Conservation (phyloP, 2,888 invertebrate species). For the Drosophila phalerata region DNA sequence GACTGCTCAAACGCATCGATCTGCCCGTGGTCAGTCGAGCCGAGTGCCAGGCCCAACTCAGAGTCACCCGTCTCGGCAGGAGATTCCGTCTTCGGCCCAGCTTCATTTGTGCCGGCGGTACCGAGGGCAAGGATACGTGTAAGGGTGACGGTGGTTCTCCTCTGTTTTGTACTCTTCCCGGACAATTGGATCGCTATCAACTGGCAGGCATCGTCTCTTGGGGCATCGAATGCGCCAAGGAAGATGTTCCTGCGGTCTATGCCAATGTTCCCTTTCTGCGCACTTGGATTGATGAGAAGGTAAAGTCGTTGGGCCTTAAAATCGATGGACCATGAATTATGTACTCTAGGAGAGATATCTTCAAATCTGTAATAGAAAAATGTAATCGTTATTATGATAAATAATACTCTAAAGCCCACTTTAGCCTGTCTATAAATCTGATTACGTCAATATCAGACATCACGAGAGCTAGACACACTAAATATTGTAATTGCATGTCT, state of each 20-base stretch:
- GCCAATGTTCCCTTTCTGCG: conserved; percentile 89
- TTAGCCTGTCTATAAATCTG: neutral
- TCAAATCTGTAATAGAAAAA: neutral
- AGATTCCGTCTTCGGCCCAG: conserved; percentile 89
- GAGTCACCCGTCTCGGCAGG: conserved; percentile 88
- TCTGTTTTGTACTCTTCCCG: conserved; percentile 88
- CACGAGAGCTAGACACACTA: too few species aligned
- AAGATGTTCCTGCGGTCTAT: conserved; percentile 90
- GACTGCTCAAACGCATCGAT: conserved; percentile 89
- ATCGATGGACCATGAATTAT: conserved; percentile 11
- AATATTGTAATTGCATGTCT: too few species aligned
- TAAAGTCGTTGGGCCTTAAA: conserved; percentile 49
- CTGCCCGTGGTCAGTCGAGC: conserved; percentile 88
- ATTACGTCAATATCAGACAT: too few species aligned
- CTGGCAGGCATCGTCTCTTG: conserved; percentile 86
- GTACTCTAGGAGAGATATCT: neutral
- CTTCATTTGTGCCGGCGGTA: conserved; percentile 93
- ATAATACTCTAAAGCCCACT: neutral
- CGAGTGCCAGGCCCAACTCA: conserved; percentile 86
- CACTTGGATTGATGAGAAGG: conserved; percentile 88
- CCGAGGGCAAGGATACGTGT: conserved; percentile 86
- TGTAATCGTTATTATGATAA: neutral
- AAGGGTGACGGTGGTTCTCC: conserved; percentile 91
- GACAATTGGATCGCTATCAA: conserved; percentile 57
- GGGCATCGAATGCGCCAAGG: conserved; percentile 91